Evolutionary conservation across 2,113 vertebrate genomes (phyloP).

Genomic region (Heteronetta atricapilla): DNA sequence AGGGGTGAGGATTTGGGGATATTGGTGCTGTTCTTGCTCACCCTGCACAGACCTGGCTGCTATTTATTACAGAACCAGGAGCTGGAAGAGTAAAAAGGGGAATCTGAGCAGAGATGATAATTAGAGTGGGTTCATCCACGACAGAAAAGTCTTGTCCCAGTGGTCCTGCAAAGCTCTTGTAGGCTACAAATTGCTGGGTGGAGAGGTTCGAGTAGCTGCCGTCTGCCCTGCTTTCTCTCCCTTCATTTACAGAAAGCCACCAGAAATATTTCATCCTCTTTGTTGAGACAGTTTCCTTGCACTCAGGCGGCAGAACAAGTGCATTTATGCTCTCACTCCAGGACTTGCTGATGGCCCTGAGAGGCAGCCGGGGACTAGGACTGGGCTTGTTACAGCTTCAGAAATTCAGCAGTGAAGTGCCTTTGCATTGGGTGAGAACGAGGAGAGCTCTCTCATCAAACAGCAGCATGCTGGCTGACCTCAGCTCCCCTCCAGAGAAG

Average conservation of each 20-base stretch:
- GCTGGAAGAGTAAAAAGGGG: not conserved
- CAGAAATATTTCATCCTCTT: conserved; percentile 38
- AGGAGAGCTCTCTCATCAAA: not conserved
- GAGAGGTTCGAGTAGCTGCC: conserved; percentile 8
- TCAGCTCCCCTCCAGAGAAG: not conserved
- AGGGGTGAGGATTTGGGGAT: not conserved
- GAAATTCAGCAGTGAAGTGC: not conserved
- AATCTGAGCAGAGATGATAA: not conserved
- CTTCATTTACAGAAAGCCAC: not conserved
- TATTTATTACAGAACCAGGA: not conserved
- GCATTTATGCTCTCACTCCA: conserved; percentile 46
- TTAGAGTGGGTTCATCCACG: not conserved
- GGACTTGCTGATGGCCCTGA: not conserved
- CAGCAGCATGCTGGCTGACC: not conserved
- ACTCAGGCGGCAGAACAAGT: conserved; percentile 28
- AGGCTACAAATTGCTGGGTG: accelerated
- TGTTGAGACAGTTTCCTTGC: conserved; percentile 20
- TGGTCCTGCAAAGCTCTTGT: not conserved
- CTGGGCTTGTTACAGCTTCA: not conserved
- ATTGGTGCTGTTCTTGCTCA: not conserved
- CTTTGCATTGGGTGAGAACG: not conserved
- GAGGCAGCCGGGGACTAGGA: not conserved
- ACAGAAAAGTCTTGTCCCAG: conserved; percentile 1
- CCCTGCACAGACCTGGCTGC: not conserved
- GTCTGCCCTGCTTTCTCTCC: not conserved